These are phyloP conservation scores for Brachionus sp. DNA, from an alignment of 1,140 invertebrate genomes.

Conservation along the genomic window DNA sequence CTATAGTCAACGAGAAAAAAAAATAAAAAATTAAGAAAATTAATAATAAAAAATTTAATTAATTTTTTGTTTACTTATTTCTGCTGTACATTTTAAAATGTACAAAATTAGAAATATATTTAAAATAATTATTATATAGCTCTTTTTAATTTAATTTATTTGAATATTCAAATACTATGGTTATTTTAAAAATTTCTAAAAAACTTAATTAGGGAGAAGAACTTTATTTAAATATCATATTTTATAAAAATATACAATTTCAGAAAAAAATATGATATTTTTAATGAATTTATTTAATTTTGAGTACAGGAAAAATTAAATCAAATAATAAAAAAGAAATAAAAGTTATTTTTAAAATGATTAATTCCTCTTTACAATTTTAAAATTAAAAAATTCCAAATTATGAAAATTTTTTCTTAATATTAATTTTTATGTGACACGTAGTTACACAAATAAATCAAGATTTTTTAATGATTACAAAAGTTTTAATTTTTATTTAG, in stretches of 20 bases:
- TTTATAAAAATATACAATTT: too few species aligned
- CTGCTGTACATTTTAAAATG: background rate
- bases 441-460: background rate
- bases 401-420: background rate
- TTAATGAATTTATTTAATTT: too few species aligned
- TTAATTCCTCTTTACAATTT: background rate
- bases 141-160: too few species aligned
- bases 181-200: too few species aligned
- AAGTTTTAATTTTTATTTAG: background rate
- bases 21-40: conserved; percentile 1
- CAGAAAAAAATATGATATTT: too few species aligned
- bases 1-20: background rate
- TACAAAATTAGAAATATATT: background rate
- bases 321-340: background rate
- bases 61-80: background rate
- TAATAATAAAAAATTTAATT: background rate
- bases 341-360: background rate
- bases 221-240: too few species aligned
- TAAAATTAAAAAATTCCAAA: background rate
- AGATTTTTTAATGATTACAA: too few species aligned
- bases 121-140: background rate
- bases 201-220: too few species aligned
- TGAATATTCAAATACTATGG: too few species aligned
- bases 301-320: too few species aligned
- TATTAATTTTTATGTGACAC: background rate